Evolutionary conservation across 92 coral and sea anemone genomes (phyloP), one percentile per base, ranked within the genome.

Genomic region (Palythoa caribaeorum): DNA sequence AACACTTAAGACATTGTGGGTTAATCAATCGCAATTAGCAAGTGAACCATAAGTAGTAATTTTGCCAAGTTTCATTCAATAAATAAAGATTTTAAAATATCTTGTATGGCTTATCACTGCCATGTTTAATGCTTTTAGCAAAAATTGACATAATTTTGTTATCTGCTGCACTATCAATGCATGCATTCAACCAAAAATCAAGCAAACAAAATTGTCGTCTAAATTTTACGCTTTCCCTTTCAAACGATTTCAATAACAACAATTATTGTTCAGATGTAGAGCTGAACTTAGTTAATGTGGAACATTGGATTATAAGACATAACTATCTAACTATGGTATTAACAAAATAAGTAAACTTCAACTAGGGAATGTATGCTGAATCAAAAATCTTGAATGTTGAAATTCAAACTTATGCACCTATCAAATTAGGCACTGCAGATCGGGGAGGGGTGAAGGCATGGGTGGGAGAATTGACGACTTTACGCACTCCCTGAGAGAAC

Each of bases 251-350:
- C 75, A 70, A 70, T 70, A 70, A 70, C 37, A 68, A 68, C 0
- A 69, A 69, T 69, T 69, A 69, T 70, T 70, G 17, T 70, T 70
- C 35, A 14, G 40, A 70, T 70, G 40, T 70, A 70, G 75, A 70
- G 47, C 75, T 28, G 37, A 70, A 70, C 47, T 70, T 70, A 69
- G 73, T 69, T 69, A 70, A 70, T 70, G 75, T 70, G 75, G 75
- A 28, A 70, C 75, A 70, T 70, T 70, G 75, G 75, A 70, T 35
- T 11, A 70, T 70, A 70, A 70, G 13, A 21, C 75, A 70, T 70
- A 28, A 28, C 28, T 28, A 70, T 35, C 75, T 28, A 44, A 70
- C 75, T 68, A 68, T 35, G 73, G 65, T 57, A 57, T 59, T 59
- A 59, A 59, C 65, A 59, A 59, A 59, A 59, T n/a, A 59, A 59